Evolutionary conservation across 2,888 invertebrate species (phyloP).

Genomic region (Steinernema carpocapsae): DNA sequence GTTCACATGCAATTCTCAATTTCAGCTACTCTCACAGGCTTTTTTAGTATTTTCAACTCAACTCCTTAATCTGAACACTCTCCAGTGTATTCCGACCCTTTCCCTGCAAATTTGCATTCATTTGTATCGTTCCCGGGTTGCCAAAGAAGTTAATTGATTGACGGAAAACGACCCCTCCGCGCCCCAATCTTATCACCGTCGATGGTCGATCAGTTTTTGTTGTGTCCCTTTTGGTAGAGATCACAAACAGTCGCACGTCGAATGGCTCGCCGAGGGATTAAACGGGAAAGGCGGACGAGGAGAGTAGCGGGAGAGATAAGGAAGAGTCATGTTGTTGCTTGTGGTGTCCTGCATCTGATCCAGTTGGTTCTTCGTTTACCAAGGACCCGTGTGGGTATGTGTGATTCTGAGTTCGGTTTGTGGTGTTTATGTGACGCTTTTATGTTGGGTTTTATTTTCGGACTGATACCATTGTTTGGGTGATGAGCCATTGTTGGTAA

Average conservation of each 20-base stretch:
- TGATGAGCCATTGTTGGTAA: too few relatives aligned
- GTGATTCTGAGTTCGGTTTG: neutral
- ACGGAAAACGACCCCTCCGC: neutral
- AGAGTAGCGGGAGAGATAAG: slow-evolving; percentile 1
- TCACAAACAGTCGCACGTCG: slow-evolving; percentile 12
- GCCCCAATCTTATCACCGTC: slow-evolving; percentile 5
- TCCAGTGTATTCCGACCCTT: too few relatives aligned
- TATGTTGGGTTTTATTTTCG: neutral
- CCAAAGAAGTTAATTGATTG: neutral
- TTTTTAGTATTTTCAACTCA: too few relatives aligned
- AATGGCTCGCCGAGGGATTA: slow-evolving; percentile 23
- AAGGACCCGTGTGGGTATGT: too few relatives aligned
- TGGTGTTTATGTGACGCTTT: neutral
- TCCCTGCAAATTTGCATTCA: too few relatives aligned
- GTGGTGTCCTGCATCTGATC: neutral
- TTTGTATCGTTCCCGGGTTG: too few relatives aligned
- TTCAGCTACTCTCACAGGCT: too few relatives aligned
- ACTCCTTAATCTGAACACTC: too few relatives aligned
- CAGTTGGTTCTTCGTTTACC: neutral
- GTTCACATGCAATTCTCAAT: too few relatives aligned
- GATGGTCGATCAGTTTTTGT: neutral
- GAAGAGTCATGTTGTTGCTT: neutral
- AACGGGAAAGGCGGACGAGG: neutral
- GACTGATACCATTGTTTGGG: neutral
- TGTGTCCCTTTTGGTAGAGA: slow-evolving; percentile 8